Evolutionary conservation across 2,113 vertebrate species (phyloP).

Genomic region (Papio anubis): DNA sequence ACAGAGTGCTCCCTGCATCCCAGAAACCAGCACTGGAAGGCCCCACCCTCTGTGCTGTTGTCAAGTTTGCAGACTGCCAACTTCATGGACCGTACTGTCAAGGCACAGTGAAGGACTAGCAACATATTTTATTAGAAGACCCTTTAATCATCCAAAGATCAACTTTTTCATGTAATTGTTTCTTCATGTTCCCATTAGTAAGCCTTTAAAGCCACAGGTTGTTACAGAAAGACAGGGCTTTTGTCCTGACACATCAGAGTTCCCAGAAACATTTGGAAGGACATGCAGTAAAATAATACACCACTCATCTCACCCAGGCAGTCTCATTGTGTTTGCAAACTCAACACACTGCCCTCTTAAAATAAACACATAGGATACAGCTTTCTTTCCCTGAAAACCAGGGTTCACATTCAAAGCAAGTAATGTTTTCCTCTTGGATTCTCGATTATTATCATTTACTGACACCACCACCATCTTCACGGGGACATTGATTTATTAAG

Average conservation of each 20-base stretch:
- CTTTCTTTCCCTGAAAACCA: neutral
- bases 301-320: neutral
- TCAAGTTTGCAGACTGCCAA: neutral
- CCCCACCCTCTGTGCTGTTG: neutral
- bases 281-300: slow-evolving; percentile 21
- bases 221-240: slow-evolving; percentile 7
- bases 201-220: slow-evolving; percentile 27
- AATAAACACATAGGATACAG: neutral
- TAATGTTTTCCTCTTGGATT: slow-evolving; percentile 3
- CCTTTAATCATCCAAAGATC: slow-evolving; percentile 15
- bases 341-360: neutral
- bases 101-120: neutral
- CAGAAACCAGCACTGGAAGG: neutral
- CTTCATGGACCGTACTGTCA: neutral
- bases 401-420: slow-evolving; percentile 44
- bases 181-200: slow-evolving; percentile 4
- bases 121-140: neutral
- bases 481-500: slow-evolving; percentile 53
- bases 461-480: neutral
- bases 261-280: slow-evolving; percentile 54
- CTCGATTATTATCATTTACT: slow-evolving; percentile 31
- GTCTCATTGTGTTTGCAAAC: neutral
- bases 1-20: neutral
- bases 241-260: slow-evolving; percentile 44
- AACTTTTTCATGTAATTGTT: neutral